phyloP scores from a whole-genome alignment of 2,888 invertebrate species.

The Hydraecia micacea region DNA sequence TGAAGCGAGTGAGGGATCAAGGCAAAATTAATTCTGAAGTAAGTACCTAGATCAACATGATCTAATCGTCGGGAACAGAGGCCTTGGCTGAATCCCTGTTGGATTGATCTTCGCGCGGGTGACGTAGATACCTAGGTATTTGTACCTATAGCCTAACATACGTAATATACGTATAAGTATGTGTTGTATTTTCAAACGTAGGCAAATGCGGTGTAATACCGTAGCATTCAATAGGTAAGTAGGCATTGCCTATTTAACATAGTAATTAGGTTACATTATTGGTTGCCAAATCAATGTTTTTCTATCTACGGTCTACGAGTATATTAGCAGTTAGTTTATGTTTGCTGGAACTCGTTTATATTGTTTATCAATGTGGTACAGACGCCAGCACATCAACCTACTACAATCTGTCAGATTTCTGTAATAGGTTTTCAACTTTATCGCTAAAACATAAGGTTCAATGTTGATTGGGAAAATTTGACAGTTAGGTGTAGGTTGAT shows the following conservation, averaged over 20 bases:
- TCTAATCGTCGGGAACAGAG: background rate
- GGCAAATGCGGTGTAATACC: background rate
- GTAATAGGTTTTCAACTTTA: too few species aligned
- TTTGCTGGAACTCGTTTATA: background rate
- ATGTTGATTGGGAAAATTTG: too few species aligned
- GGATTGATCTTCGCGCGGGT: background rate
- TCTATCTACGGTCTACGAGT: too few species aligned
- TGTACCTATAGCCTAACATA: background rate
- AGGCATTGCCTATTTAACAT: background rate
- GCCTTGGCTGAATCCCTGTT: background rate
- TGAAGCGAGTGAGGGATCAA: conserved; percentile 6
- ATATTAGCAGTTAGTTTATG: background rate
- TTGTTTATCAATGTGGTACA: background rate
- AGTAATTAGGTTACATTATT: background rate
- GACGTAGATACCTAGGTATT: background rate
- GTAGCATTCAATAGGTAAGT: background rate
- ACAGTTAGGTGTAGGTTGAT: too few species aligned
- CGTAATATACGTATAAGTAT: background rate
- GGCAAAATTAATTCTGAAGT: conserved; percentile 29
- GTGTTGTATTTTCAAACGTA: background rate
- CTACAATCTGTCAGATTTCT: too few species aligned
- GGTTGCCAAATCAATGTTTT: background rate
- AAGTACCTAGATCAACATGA: conserved; percentile 26
- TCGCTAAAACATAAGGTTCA: too few species aligned
- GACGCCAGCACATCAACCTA: too few species aligned